Evolutionary conservation across 2,797 vertebrate genomes (phyloP).

Genomic region (Urosaurus nigricauda): DNA sequence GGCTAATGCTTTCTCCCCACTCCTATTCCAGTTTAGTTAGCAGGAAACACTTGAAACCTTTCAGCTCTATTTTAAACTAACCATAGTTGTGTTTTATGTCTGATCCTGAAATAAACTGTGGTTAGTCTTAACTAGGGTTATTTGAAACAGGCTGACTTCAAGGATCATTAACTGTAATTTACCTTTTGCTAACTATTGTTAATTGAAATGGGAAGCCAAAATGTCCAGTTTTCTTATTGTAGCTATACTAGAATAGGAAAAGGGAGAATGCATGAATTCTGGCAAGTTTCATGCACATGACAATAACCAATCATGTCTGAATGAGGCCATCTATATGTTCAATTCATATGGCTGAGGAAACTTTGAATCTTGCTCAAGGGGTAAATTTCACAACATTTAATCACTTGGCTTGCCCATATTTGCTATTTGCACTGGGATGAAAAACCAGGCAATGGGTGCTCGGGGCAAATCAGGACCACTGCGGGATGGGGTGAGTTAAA

Average conservation of each 20-base stretch:
- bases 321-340: background rate
- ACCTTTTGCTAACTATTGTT: background rate
- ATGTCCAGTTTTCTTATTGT: background rate
- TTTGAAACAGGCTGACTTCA: background rate
- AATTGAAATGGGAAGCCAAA: background rate
- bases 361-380: background rate
- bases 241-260: background rate
- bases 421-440: background rate
- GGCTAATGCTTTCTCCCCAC: background rate
- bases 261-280: background rate
- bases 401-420: background rate
- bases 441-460: too few relatives aligned
- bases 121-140: background rate
- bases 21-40: background rate
- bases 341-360: background rate
- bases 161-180: background rate
- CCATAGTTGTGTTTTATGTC: background rate
- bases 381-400: background rate
- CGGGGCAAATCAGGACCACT: background rate
- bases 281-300: background rate
- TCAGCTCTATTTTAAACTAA: background rate
- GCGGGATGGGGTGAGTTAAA: background rate
- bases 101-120: background rate
- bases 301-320: background rate
- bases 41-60: background rate